Percentiles rank a stretch among this genome's conserved stretches.
These are phyloP conservation scores for Acanthosoma haemorrhoidale DNA, from an alignment of 2,888 invertebrate species.

Conservation along the genomic window DNA sequence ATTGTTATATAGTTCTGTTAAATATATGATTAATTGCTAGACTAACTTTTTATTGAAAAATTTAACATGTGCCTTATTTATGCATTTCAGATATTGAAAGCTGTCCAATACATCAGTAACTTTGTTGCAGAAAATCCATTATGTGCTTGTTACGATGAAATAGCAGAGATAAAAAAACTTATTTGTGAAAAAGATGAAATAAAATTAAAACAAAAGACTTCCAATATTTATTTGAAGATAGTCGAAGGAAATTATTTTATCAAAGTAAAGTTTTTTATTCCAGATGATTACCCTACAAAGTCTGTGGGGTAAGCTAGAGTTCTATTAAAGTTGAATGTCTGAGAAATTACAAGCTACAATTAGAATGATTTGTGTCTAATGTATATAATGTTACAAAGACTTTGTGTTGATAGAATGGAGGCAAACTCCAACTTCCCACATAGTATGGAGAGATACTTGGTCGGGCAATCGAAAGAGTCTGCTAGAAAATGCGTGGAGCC, in stretches of 20 bases:
- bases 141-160: conserved; percentile 67
- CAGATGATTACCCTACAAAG: conserved; percentile 58
- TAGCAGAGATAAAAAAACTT: conserved; percentile 55
- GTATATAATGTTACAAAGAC: no score
- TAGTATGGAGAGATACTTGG: conserved; percentile 56
- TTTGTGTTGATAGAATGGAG: conserved; percentile 53
- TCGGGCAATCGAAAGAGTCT: conserved; percentile 62
- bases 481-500: conserved; percentile 64
- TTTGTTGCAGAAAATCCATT: conserved; percentile 65
- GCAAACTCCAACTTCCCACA: conserved; percentile 61
- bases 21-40: not conserved
- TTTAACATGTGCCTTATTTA: no score
- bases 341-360: no score
- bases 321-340: no score
- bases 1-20: no score
- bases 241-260: conserved; percentile 57
- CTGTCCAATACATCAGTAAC: conserved; percentile 57
- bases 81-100: conserved; percentile 51
- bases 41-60: conserved; percentile 38
- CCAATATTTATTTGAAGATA: conserved; percentile 55
- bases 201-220: conserved; percentile 62
- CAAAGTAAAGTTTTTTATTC: conserved; percentile 55
- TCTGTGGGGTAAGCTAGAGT: conserved; percentile 52
- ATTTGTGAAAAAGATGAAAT: conserved; percentile 53
- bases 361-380: no score